Evolutionary conservation across 2,888 invertebrate genomes (phyloP).

Genomic region (Xanthorhoe designata): DNA sequence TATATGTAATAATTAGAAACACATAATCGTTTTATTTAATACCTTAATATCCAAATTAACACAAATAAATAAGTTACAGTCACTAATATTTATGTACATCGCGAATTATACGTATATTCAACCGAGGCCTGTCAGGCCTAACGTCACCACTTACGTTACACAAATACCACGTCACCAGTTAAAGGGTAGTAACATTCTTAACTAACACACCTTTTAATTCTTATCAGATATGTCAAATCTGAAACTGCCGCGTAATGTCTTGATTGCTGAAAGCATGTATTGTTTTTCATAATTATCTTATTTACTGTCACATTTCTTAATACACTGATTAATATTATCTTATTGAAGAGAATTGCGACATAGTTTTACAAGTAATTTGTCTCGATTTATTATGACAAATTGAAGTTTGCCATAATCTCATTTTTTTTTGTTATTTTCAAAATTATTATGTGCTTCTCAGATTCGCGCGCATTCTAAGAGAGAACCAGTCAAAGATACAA

Average conservation of each 20-base stretch:
- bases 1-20: no score
- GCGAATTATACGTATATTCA: no score
- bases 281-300: conserved; percentile 36
- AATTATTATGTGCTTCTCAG: conserved; percentile 62
- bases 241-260: conserved; percentile 40
- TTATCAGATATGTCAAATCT: conserved; percentile 52
- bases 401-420: no score
- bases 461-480: conserved; percentile 93
- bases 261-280: conserved; percentile 51
- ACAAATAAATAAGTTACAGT: no score
- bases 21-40: no score
- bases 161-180: no score
- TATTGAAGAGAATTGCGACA: conserved; percentile 10
- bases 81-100: no score
- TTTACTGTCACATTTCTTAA: conserved; percentile 26
- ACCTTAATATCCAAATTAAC: no score
- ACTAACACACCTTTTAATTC: conserved; percentile 17
- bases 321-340: conserved; percentile 29
- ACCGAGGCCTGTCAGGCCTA: no score
- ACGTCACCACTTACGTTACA: no score
- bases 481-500: conserved; percentile 95
- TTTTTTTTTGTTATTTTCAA: conserved; percentile 50
- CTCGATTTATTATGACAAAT: background rate
- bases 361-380: conserved; percentile 1
- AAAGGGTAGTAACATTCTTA: no score